phyloP scores from a whole-genome alignment of 1,140 invertebrate species.

The Papilio polytes region DNA sequence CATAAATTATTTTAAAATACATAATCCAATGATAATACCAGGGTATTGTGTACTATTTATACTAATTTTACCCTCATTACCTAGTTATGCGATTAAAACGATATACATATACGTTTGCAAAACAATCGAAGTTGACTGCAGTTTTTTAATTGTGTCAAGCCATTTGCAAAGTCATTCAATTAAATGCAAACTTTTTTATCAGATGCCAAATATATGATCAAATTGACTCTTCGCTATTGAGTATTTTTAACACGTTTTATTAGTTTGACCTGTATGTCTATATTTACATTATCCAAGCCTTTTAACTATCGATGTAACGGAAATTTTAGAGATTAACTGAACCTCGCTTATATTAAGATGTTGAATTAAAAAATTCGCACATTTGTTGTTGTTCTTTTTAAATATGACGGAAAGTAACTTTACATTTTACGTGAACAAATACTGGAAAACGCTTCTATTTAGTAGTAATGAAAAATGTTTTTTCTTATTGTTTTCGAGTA shows the following conservation, averaged over 20 bases:
- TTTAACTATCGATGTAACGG: slow-evolving; percentile 25
- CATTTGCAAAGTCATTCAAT: not conserved
- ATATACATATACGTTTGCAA: not conserved
- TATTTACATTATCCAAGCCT: not conserved
- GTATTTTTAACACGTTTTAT: not conserved
- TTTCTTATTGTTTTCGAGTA: slow-evolving; percentile 32
- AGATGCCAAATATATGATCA: not conserved
- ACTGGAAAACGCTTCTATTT: not conserved
- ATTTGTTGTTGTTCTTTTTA: too few relatives aligned
- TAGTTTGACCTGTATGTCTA: not conserved
- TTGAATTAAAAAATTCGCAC: too few relatives aligned
- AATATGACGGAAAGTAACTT: too few relatives aligned
- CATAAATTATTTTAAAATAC: not conserved
- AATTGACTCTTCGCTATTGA: not conserved
- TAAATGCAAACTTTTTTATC: not conserved
- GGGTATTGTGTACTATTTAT: not conserved
- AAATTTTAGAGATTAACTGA: not conserved
- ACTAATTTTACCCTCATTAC: not conserved
- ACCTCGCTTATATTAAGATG: not conserved
- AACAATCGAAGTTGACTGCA: not conserved
- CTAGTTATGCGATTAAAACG: not conserved
- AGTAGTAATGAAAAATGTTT: too few relatives aligned
- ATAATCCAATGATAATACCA: not conserved
- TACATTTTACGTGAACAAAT: too few relatives aligned
- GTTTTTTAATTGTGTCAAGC: not conserved